A percentile compares a stretch with the other conserved stretches of the same genome.
These are phyloP conservation scores for Irena cyanogastra DNA, from an alignment of 2,113 vertebrate species.

Conservation along the genomic window DNA sequence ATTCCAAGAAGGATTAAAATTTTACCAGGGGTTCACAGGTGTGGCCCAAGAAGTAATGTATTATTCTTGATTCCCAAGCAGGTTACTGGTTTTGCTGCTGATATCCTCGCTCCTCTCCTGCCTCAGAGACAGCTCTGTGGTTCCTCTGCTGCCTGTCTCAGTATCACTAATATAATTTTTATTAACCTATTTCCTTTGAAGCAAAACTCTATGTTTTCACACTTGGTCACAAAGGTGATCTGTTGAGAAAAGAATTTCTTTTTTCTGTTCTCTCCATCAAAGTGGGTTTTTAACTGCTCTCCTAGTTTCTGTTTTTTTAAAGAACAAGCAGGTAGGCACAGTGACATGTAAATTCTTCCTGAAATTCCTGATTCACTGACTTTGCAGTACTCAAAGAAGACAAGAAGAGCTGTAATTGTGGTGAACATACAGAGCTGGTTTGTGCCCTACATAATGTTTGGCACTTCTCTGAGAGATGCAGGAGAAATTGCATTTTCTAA, in stretches of 20 bases:
- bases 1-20: neutral
- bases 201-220: neutral
- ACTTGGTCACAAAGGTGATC: neutral
- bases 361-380: neutral
- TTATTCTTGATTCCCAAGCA: neutral
- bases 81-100: neutral
- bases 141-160: neutral
- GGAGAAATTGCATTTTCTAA: neutral
- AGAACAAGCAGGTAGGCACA: neutral
- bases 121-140: neutral
- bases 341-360: neutral
- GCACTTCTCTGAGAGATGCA: neutral
- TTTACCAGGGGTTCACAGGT: neutral
- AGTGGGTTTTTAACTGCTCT: rapidly evolving
- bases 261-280: neutral
- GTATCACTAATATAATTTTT: neutral
- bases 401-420: neutral
- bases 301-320: neutral
- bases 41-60: neutral
- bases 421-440: neutral
- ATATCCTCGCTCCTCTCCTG: rapidly evolving
- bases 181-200: neutral
- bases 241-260: neutral
- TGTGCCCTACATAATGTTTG: neutral
- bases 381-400: neutral